Conservation (phyloP, 2,888 invertebrate species). For the Copidosoma aretas region DNA sequence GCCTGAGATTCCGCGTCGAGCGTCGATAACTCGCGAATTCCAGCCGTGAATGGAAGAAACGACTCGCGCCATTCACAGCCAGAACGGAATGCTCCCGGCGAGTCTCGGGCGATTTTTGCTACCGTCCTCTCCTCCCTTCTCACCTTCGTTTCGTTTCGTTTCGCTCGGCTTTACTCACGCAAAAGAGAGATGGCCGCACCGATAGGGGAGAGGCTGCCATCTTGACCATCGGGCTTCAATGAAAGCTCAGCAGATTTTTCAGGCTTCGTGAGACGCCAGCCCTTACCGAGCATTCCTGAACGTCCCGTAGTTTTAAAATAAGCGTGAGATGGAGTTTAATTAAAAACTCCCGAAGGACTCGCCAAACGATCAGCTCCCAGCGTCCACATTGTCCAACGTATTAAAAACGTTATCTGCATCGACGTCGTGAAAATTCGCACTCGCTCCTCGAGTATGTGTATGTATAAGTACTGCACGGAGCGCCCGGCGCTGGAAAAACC, state of each 20-base stretch:
- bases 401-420: too few species aligned
- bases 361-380: too few species aligned
- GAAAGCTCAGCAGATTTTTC: not conserved
- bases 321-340: too few species aligned
- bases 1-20: slow-evolving; percentile 41
- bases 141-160: not conserved
- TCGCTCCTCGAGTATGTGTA: too few species aligned
- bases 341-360: too few species aligned
- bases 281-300: too few species aligned
- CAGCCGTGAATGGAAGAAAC: slow-evolving; percentile 42
- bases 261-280: too few species aligned
- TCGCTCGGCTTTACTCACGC: not conserved
- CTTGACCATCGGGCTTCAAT: not conserved
- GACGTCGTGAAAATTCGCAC: too few species aligned
- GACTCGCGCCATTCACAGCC: slow-evolving; percentile 9
- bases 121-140: not conserved
- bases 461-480: too few species aligned
- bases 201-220: not conserved
- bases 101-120: not conserved
- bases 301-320: too few species aligned
- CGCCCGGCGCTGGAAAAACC: slow-evolving; percentile 20
- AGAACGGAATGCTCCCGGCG: slow-evolving; percentile 10
- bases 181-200: too few species aligned
- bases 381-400: too few species aligned
- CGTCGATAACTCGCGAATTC: slow-evolving; percentile 48